Conservation (phyloP, 92 coral and sea anemone genomes). For the Palythoa caribaeorum region DNA sequence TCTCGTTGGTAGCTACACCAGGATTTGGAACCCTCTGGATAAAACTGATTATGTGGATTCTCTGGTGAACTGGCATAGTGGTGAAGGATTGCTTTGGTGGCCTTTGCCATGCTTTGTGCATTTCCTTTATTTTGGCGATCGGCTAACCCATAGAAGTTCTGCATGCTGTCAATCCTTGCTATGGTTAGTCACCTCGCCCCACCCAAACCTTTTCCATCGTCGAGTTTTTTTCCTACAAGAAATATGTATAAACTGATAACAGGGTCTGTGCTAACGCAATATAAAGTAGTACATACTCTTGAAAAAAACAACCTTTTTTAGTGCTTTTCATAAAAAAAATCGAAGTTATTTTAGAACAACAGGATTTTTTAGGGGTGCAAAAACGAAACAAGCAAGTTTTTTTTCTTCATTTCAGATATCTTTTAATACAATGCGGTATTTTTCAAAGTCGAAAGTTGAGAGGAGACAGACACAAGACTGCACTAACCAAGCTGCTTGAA, state of each 20-base stretch:
- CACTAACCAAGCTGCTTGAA: no score
- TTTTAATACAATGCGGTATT: background rate
- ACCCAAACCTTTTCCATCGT: slow-evolving; percentile 43
- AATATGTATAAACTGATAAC: background rate
- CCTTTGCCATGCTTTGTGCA: slow-evolving; percentile 58
- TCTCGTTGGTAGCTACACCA: slow-evolving; percentile 75
- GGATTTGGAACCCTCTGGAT: slow-evolving; percentile 47
- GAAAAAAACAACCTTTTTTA: background rate
- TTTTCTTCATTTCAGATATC: background rate
- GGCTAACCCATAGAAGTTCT: slow-evolving; percentile 60
- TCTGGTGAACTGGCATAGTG: slow-evolving; percentile 62
- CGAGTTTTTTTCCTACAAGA: slow-evolving; percentile 24
- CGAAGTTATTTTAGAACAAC: background rate
- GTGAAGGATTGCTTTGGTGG: slow-evolving; percentile 56
- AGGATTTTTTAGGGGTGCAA: background rate
- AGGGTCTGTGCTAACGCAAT: background rate
- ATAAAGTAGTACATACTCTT: background rate
- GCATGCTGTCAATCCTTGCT: slow-evolving; percentile 37
- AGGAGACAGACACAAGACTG: no score
- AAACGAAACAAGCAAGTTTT: background rate
- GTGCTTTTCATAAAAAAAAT: background rate
- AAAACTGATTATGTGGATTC: slow-evolving; percentile 59
- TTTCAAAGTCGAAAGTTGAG: background rate
- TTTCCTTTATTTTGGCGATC: slow-evolving; percentile 57
- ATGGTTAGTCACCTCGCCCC: slow-evolving; percentile 44